Percentiles rank a stretch among this genome's conserved stretches.
Evolutionary conservation across 2,113 vertebrate species (phyloP).

Genomic region (Poeciliopsis retropinna): DNA sequence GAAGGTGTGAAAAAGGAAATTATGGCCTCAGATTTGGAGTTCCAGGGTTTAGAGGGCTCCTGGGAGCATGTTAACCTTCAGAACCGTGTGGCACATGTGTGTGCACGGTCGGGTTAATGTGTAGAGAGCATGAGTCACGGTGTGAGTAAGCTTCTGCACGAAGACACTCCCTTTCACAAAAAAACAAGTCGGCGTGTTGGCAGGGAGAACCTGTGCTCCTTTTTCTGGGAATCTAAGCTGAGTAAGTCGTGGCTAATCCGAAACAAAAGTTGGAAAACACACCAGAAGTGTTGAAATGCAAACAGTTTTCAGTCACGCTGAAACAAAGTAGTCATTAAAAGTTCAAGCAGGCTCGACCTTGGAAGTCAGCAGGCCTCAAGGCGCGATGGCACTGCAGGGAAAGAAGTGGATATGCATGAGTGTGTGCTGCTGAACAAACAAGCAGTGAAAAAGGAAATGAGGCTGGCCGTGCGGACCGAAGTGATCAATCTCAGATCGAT

Average conservation of each 20-base stretch:
- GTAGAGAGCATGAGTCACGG: constrained; percentile 56
- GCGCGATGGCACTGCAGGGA: constrained; percentile 9
- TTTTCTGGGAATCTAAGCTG: constrained; percentile 61
- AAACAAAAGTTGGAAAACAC: constrained; percentile 35
- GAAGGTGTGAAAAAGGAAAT: constrained; percentile 48
- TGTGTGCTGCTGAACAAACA: constrained; percentile 22
- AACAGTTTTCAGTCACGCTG: constrained; percentile 30
- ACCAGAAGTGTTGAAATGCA: constrained; percentile 22
- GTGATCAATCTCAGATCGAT: constrained; percentile 48
- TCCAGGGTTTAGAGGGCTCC: constrained; percentile 30
- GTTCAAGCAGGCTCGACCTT: constrained; percentile 56
- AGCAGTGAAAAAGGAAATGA: constrained; percentile 34
- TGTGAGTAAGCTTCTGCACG: constrained; percentile 23
- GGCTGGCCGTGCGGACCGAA: constrained; percentile 26
- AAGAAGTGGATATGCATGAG: constrained; percentile 15
- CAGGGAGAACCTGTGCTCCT: constrained; percentile 26
- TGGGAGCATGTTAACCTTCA: constrained; percentile 49
- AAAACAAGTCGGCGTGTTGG: constrained; percentile 38
- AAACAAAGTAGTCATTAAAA: constrained; percentile 53
- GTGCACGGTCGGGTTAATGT: constrained; percentile 55
- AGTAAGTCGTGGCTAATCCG: constrained; percentile 49
- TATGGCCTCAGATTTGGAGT: constrained; percentile 45
- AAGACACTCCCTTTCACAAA: constrained; percentile 52
- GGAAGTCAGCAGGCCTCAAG: constrained; percentile 57
- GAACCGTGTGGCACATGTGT: constrained; percentile 22